Percentiles rank a stretch among this genome's conserved stretches.
Conservation (phyloP, 1,140 invertebrate genomes). For the Lordiphosa mommai region DNA sequence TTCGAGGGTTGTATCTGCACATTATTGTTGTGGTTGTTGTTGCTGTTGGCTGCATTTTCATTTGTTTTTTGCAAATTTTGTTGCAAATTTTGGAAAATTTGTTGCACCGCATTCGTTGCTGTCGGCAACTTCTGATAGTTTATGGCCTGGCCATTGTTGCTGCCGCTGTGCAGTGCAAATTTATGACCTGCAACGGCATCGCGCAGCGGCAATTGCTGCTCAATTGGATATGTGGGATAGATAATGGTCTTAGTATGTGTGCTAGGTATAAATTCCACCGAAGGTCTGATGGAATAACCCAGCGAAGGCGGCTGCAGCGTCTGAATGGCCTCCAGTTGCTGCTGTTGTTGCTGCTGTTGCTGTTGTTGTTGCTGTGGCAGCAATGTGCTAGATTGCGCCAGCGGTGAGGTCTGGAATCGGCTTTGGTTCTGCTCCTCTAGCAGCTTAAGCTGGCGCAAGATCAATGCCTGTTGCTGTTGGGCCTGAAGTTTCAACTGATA, state of each 20-base stretch:
- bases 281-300: slow-evolving; percentile 75
- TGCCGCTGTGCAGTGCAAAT: slow-evolving; percentile 55
- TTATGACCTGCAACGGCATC: slow-evolving; percentile 71
- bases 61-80: slow-evolving; percentile 63
- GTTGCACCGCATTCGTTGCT: slow-evolving; percentile 63
- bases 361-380: slow-evolving; percentile 43
- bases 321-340: slow-evolving; percentile 75
- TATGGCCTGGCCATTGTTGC: slow-evolving; percentile 25
- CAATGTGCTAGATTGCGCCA: slow-evolving; percentile 64
- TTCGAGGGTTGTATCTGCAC: slow-evolving; percentile 64
- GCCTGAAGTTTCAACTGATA: slow-evolving; percentile 82
- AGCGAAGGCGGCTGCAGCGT: slow-evolving; percentile 65
- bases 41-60: slow-evolving; percentile 31
- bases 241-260: slow-evolving; percentile 69
- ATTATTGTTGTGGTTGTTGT: slow-evolving; percentile 30
- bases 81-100: slow-evolving; percentile 76
- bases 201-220: slow-evolving; percentile 75
- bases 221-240: slow-evolving; percentile 75
- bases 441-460: slow-evolving; percentile 84
- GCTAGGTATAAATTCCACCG: slow-evolving; percentile 76
- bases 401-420: slow-evolving; percentile 50
- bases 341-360: slow-evolving; percentile 23
- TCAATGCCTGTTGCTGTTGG: slow-evolving; percentile 86
- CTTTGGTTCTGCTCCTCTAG: slow-evolving; percentile 81
- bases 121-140: slow-evolving; percentile 61